Evolutionary conservation across 2,113 vertebrate genomes (phyloP).

Genomic region (Fulica atra): DNA sequence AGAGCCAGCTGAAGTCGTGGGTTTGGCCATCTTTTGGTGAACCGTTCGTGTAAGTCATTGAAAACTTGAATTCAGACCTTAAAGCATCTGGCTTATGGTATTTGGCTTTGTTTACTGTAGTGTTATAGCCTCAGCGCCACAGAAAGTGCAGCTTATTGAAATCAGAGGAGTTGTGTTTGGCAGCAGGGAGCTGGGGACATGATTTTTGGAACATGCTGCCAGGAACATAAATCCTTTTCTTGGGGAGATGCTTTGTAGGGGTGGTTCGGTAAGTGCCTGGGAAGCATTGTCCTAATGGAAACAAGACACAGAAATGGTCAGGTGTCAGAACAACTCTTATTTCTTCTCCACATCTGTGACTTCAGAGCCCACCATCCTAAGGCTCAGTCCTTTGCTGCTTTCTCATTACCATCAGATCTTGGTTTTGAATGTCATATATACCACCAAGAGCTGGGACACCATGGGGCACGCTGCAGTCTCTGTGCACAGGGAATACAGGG

Average conservation of each 20-base stretch:
- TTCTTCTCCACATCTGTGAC: background rate
- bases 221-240: constrained; percentile 37
- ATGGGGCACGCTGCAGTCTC: background rate
- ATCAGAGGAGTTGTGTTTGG: constrained; percentile 18
- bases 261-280: background rate
- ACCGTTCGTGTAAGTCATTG: background rate
- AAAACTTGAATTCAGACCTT: background rate
- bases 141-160: constrained; percentile 48
- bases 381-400: background rate
- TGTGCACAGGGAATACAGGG: background rate
- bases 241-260: constrained; percentile 8
- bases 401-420: background rate
- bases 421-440: background rate
- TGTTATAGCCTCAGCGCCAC: constrained; percentile 33
- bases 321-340: background rate
- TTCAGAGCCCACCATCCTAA: background rate
- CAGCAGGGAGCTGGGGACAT: constrained; percentile 10
- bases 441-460: background rate
- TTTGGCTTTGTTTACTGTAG: constrained; percentile 40
- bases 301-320: background rate
- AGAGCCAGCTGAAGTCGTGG: background rate
- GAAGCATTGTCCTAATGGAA: constrained; percentile 9
- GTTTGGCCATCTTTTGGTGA: background rate
- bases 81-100: constrained; percentile 32
- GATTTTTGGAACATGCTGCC: background rate